phyloP scores from a whole-genome alignment of 37 sponge, comb jelly and placozoan genomes.

The Beroe forskalii region DNA sequence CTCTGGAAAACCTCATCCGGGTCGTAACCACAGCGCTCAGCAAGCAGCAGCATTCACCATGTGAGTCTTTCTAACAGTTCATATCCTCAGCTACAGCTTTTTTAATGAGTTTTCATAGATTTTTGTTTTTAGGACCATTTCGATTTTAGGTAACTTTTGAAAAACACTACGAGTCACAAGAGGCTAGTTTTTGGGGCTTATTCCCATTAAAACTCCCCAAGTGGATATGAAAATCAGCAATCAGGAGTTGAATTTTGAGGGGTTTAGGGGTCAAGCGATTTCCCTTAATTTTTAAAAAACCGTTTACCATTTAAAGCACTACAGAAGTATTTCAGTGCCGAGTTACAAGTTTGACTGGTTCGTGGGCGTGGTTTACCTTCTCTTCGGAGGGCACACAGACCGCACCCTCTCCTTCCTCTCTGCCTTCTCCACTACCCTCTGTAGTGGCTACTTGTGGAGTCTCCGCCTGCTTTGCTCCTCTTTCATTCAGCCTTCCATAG shows the following conservation, averaged over 20 bases:
- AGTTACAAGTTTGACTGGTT: slow-evolving; percentile 57
- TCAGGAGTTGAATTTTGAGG: no score
- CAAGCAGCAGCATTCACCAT: neutral
- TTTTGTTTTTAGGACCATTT: no score
- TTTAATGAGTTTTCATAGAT: no score
- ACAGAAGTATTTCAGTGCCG: slow-evolving; percentile 16
- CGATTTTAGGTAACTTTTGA: no score
- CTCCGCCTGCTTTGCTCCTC: neutral
- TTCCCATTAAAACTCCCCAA: no score
- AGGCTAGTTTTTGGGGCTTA: no score
- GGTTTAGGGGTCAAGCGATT: no score
- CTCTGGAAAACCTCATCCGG: neutral
- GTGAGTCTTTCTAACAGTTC: slow-evolving; percentile 20
- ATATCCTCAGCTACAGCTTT: no score
- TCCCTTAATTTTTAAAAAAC: no score
- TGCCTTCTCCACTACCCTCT: slow-evolving; percentile 40
- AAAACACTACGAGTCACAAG: no score
- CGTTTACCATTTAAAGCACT: no score
- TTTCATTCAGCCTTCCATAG: neutral
- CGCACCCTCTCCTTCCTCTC: neutral
- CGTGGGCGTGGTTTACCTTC: slow-evolving; percentile 27
- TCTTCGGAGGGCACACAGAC: slow-evolving; percentile 8
- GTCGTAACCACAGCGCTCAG: neutral
- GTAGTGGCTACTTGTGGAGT: slow-evolving; percentile 33
- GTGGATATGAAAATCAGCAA: no score